A percentile compares a stretch with the other conserved stretches of the same genome.
These are phyloP conservation scores for Trididemnum clinides DNA, from an alignment of 23 tunicate genomes.

Conservation along the genomic window DNA sequence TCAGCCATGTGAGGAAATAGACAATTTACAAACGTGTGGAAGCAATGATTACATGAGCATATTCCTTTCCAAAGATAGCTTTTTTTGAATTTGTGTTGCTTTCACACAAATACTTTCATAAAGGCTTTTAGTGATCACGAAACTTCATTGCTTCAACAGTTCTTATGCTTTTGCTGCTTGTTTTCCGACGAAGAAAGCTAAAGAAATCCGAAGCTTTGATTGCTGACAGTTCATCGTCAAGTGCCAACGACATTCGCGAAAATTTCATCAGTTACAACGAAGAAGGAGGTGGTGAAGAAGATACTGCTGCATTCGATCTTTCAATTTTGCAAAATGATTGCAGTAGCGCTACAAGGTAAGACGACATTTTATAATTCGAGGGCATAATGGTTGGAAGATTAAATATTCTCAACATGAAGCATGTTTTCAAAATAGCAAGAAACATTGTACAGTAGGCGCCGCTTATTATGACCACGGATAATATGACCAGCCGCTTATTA, in stretches of 20 bases:
- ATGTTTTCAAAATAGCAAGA: too few relatives aligned
- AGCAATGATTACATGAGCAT: too few relatives aligned
- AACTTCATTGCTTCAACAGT: not conserved
- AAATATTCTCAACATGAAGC: too few relatives aligned
- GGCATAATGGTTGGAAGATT: too few relatives aligned
- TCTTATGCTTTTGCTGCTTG: slow-evolving; percentile 24
- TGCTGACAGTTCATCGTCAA: slow-evolving; percentile 37
- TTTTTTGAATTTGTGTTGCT: not conserved
- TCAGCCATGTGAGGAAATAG: too few relatives aligned
- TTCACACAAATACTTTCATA: not conserved
- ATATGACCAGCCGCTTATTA: too few relatives aligned
- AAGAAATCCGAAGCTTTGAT: slow-evolving; percentile 23
- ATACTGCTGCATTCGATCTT: slow-evolving; percentile 64
- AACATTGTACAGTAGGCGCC: too few relatives aligned
- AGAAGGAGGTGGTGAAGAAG: slow-evolving; percentile 80
- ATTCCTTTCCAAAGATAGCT: too few relatives aligned
- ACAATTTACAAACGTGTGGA: too few relatives aligned
- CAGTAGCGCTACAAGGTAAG: slow-evolving; percentile 58
- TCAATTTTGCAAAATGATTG: slow-evolving; percentile 49
- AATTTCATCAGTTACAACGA: slow-evolving; percentile 55
- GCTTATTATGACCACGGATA: too few relatives aligned
- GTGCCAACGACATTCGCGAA: slow-evolving; percentile 46
- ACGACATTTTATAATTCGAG: too few relatives aligned
- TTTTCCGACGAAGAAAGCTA: slow-evolving; percentile 41
- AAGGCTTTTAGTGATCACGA: not conserved